Base-by-base conservation (phyloP, 2,888 invertebrate genomes). In the Argyresthia goedartella region DNA sequence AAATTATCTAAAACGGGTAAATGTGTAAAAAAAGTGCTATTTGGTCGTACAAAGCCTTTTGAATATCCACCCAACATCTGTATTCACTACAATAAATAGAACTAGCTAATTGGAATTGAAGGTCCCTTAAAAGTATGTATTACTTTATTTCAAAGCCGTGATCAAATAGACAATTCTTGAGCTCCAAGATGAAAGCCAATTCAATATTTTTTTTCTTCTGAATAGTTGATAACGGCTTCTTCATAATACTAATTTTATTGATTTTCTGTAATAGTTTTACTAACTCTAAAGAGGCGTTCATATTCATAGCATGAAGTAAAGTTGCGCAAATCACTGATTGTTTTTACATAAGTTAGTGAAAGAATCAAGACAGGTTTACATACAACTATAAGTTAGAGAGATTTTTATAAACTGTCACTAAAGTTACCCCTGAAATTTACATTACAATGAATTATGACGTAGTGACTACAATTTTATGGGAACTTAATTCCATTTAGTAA, bases 111-210 rank as follows among this genome's bases (percentile, higher is more conserved):
- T 84, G 85, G 85, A 85, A 85, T 84, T 85, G 74, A 82, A 85
- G 85, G 86, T 85, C 85, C 86, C 86, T 85, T 85, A 85, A 78
- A 84, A 85, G 82, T 86, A 86, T 80, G 76, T 55, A n/a, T n/a
- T n/a, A 74, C 76, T 77, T 51, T 54, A 75, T 78, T 75, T 65
- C 66, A 72, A 76, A 81, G 74, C 81, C 63, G 80, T 79, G 84
- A 75, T 81, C 84, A 85, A 84, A 66, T 76, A 79, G 60, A 70
- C 76, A 25, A 34, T 9, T 41, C 8, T 45, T 1, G 41, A 14
- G 25, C 35, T 25, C 6, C 15, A 9, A 36, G 13, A 14, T 8
- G 8, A 8, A 36, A 14, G 8, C 25, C 25, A 25, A 25, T 25
- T 25, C 25, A 25, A 25, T 25, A 25, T 4, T 25, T 25, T 6